These are phyloP conservation scores for Dorcus hopei DNA, from an alignment of 2,888 invertebrate species.

Conservation along the genomic window DNA sequence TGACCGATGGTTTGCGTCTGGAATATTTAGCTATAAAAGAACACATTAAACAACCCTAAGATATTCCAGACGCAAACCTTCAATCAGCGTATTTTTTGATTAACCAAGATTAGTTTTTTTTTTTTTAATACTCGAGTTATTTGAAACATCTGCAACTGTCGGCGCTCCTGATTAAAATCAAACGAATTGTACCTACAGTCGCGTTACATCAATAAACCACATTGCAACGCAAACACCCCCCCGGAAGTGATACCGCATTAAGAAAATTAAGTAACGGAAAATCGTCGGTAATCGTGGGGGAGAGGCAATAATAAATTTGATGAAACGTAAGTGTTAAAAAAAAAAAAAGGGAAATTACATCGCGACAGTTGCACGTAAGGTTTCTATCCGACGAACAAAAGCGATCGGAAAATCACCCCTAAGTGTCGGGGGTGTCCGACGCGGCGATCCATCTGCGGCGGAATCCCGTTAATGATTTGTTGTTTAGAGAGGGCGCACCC, in stretches of 20 bases:
- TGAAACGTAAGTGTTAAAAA: background rate
- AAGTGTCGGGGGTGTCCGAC: conserved; percentile 9
- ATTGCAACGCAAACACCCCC: too few species aligned
- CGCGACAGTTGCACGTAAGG: conserved; percentile 11
- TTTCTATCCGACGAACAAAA: conserved; percentile 9
- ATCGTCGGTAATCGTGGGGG: conserved; percentile 5
- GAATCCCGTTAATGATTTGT: conserved; percentile 16
- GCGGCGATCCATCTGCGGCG: conserved; percentile 16
- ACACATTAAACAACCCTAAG: too few species aligned
- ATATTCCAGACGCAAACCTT: too few species aligned
- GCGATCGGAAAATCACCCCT: conserved; percentile 3
- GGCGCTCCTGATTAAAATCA: too few species aligned
- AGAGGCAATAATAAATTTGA: background rate
- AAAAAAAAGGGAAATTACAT: conserved; percentile 2
- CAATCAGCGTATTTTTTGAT: too few species aligned
- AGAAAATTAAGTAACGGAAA: conserved; percentile 16
- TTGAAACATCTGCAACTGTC: too few species aligned
- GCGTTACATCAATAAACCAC: too few species aligned
- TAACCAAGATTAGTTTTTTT: too few species aligned
- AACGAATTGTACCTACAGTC: too few species aligned
- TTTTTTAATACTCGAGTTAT: too few species aligned
- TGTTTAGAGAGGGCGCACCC: conserved; percentile 2
- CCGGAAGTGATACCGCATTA: conserved; percentile 8
- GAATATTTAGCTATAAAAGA: too few species aligned
- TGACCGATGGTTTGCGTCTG: too few species aligned